Base-by-base conservation (phyloP, 2,888 invertebrate genomes). In the Ctenicera cuprea region DNA sequence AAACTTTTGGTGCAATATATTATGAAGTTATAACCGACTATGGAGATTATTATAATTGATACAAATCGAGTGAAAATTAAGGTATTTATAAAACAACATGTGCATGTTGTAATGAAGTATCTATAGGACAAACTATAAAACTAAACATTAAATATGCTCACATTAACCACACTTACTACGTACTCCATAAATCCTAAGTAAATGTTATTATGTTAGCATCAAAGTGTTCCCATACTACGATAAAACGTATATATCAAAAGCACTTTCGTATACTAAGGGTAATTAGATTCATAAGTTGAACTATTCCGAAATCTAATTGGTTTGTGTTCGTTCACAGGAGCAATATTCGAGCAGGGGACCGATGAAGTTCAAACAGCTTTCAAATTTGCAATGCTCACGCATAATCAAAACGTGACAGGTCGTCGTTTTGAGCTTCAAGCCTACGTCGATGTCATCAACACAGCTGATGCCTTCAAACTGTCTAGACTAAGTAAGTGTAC, bases 341-440 rank as follows among this genome's bases (percentile, higher is more conserved):
- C 95, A 65, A 96, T 97, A 82, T 97, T 97, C 86, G 96, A 96
- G 83, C 95, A 96, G 85, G 95, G 95, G 73, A 95, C 95, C 0
- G 96, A 96, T 85, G 96, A 97, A 86, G 95, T 96, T 71, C 96
- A 96, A 87, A 94, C 95, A 76, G 97, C 96, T n/a, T 97, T 97
- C 87, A 95, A 94, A 84, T 95, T 94, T 85, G 96, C 96, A 5
- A 93, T 96, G 92, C 90, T 93, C 61, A 92, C 93, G 82, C 95
- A 96, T 86, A 95, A 95, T 85, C 92, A 95, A 85, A 96, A 96
- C 84, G 92, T 94, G 76, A 93, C 93, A 74, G 91, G 92, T 38
- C 89, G 93, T 67, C 90, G 95, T 50, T 93, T 96, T 84, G 96
- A 97, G 85, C 89, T 97, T 65, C 94, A 95, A 86, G 95, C 95